These are phyloP conservation scores for Drosophila rufa DNA, from an alignment of 1,140 invertebrate genomes.

Conservation along the genomic window DNA sequence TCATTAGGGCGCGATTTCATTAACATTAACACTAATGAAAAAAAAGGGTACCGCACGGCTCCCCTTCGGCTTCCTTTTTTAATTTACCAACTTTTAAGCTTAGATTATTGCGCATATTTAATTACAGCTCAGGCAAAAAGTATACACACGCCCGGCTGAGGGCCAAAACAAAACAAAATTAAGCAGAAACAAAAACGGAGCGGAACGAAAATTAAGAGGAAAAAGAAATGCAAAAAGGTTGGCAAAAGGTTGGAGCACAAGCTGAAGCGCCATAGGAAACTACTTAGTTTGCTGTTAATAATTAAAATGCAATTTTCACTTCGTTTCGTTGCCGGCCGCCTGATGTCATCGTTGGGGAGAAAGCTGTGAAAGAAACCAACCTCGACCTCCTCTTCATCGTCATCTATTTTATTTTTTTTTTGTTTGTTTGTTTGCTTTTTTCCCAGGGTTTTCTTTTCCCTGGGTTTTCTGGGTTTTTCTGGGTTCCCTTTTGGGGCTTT, in stretches of 20 bases:
- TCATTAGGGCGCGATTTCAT: slow-evolving; percentile 78
- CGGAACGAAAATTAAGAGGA: not conserved
- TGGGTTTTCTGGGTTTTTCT: slow-evolving; percentile 3
- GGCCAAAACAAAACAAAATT: slow-evolving; percentile 49
- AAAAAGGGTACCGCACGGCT: slow-evolving; percentile 51
- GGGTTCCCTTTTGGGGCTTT: not conserved
- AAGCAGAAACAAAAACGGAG: slow-evolving; percentile 40
- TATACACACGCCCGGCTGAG: slow-evolving; percentile 25
- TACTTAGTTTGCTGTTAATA: slow-evolving; percentile 82
- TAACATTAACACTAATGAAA: slow-evolving; percentile 55
- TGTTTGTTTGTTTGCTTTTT: slow-evolving; percentile 1
- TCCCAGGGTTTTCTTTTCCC: slow-evolving; percentile 9
- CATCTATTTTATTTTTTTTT: slow-evolving; percentile 11
- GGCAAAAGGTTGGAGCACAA: slow-evolving; percentile 48
- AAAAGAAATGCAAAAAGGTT: slow-evolving; percentile 34
- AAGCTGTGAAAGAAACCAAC: slow-evolving; percentile 64
- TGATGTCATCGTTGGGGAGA: slow-evolving; percentile 30
- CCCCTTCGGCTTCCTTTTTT: slow-evolving; percentile 44
- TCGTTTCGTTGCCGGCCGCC: slow-evolving; percentile 45
- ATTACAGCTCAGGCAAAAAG: slow-evolving; percentile 60
- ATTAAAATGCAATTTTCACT: slow-evolving; percentile 84
- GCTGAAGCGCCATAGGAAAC: slow-evolving; percentile 69
- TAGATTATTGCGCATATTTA: slow-evolving; percentile 81
- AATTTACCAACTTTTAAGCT: slow-evolving; percentile 81
- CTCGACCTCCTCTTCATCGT: slow-evolving; percentile 42